Evolutionary conservation across 2,113 vertebrate genomes (phyloP).

Genomic region (Ranitomeya variabilis): DNA sequence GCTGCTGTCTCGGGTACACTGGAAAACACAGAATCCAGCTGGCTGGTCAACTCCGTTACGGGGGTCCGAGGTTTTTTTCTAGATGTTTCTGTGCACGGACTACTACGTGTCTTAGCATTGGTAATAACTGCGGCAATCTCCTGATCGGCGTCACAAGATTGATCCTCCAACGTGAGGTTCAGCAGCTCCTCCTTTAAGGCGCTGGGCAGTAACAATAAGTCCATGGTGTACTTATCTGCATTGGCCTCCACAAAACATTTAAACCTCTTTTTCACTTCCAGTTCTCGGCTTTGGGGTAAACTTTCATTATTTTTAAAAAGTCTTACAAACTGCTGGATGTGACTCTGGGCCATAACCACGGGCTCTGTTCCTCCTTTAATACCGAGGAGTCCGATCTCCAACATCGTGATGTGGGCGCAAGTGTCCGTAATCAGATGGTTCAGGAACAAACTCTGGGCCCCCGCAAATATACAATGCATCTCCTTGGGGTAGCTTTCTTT

Average conservation of each 20-base stretch:
- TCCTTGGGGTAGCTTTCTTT: constrained; percentile 89
- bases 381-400: constrained; percentile 81
- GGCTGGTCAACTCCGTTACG: constrained; percentile 88
- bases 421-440: constrained; percentile 88
- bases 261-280: constrained; percentile 85
- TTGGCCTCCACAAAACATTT: constrained; percentile 88
- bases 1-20: constrained; percentile 67
- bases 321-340: constrained; percentile 90
- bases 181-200: constrained; percentile 90
- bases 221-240: constrained; percentile 93
- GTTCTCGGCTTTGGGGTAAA: constrained; percentile 78
- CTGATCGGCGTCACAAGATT: not conserved
- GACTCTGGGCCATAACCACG: constrained; percentile 94
- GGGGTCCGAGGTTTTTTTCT: constrained; percentile 87
- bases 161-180: constrained; percentile 74
- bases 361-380: constrained; percentile 85
- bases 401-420: constrained; percentile 85
- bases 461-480: constrained; percentile 96
- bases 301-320: constrained; percentile 87
- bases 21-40: constrained; percentile 85
- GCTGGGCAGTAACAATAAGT: constrained; percentile 91
- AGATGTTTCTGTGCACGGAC: constrained; percentile 71
- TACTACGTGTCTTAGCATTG: not conserved
- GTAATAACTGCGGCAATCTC: not conserved
- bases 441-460: constrained; percentile 85